Evolutionary conservation across 2,113 vertebrate species (phyloP), one percentile per base, ranked within the genome.

Genomic region (Hippotragus niger): DNA sequence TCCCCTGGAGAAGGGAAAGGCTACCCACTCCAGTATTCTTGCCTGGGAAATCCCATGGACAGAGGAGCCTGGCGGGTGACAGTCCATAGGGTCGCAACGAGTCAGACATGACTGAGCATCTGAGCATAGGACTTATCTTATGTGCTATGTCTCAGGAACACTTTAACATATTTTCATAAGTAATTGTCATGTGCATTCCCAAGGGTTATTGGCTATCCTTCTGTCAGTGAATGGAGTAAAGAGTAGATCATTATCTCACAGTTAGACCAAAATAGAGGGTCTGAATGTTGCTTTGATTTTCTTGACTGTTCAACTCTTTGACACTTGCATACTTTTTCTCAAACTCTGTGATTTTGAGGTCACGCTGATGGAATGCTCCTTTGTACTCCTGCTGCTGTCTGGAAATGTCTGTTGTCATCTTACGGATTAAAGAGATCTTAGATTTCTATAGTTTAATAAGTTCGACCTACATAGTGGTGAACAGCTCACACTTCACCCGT

Each of bases 391-490:
- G 45, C n/a, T 94, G 86, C 93, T 97, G 93, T 90, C 92, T 64
- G 74, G 16, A 92, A 93, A 80, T 33, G 31, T 45, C 53, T 88
- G 45, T 89, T 97, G 97, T 97, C 88, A 94, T 84, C 43, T 64
- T 85, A 86, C 7, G 25, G 74, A 95, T 96, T 98, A 97, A 96
- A 97, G 85, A 92, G 60, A 91, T 31, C 76, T 89, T 31, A 29
- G 64, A 33, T 80, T 90, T 97, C 93, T 91, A 16, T 52, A 40
- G 88, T 87, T 91, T 84, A 93, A 83, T 97, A 93, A 96, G 36
- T 55, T 33, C 74, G 86, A 95, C 97, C 98, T 62, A 96, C 84
- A 95, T 94, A 80, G 84, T 52, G 31, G 10, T 57, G 90, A 94
- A 74, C 67, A 91, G 52, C 92, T 88, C 76, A 78, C 6, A 40